A percentile compares a stretch with the other conserved stretches of the same genome.
phyloP scores from a whole-genome alignment of 2,797 vertebrate species.

The Myiotriccus ornatus region DNA sequence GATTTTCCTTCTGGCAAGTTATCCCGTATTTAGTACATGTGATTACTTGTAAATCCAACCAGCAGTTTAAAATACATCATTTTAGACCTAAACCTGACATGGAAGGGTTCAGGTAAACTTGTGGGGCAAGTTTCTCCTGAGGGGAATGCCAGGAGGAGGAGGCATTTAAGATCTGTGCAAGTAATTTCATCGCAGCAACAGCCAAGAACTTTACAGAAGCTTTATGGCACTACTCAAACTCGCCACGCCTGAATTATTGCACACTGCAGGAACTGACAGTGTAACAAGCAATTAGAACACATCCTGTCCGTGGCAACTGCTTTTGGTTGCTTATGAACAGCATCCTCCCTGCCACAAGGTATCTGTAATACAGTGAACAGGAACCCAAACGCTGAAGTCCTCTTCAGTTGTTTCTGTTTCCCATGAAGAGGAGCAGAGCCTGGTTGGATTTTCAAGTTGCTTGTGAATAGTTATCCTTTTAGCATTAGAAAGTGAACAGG shows the following conservation, averaged over 20 bases:
- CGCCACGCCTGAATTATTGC: background rate
- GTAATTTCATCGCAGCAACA: background rate
- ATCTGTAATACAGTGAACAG: background rate
- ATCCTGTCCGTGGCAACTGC: background rate
- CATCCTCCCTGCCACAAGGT: background rate
- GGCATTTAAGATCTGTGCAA: background rate
- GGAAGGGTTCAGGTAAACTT: background rate
- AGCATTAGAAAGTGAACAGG: conserved; percentile 58
- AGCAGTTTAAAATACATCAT: background rate
- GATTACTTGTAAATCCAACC: conserved; percentile 71
- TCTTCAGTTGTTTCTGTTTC: background rate
- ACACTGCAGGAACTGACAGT: background rate
- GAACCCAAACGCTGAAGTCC: background rate
- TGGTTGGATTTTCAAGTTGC: conserved; percentile 62
- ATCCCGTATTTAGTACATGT: conserved; percentile 59
- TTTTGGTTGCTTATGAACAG: background rate
- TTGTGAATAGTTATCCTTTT: conserved; percentile 40
- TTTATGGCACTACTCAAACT: background rate
- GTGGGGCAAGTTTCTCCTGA: background rate
- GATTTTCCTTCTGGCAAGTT: conserved; percentile 40
- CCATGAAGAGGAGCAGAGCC: background rate
- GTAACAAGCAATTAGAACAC: background rate
- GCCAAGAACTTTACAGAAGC: background rate
- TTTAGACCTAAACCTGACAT: background rate
- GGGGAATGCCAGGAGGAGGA: background rate